Conservation (phyloP, 2,113 vertebrate genomes). For the Chrysemys picta region DNA sequence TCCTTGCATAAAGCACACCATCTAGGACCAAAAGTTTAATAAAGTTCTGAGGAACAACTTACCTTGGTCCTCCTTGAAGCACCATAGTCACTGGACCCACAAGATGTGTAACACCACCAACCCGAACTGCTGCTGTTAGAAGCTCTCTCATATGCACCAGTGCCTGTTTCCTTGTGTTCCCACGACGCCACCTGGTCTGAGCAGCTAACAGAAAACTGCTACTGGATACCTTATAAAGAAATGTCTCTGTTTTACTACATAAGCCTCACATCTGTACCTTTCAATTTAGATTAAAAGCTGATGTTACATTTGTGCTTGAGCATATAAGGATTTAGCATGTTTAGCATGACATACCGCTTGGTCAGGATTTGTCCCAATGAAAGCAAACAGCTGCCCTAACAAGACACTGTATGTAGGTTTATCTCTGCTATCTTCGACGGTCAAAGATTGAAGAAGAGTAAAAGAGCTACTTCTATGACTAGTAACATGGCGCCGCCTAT, state of each 20-base stretch:
- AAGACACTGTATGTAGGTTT: constrained; percentile 96
- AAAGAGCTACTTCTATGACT: constrained; percentile 98
- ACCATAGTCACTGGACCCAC: constrained; percentile 98
- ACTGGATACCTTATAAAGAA: constrained; percentile 88
- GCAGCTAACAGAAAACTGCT: constrained; percentile 96
- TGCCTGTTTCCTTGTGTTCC: constrained; percentile 94
- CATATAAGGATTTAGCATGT: background rate
- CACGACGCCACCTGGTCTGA: constrained; percentile 94
- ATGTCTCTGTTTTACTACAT: background rate
- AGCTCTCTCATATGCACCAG: constrained; percentile 97
- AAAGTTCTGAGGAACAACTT: constrained; percentile 7
- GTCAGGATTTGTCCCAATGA: constrained; percentile 96
- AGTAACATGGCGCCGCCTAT: constrained; percentile 89
- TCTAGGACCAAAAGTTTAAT: accelerated
- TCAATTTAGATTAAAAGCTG: accelerated
- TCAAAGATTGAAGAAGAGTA: constrained; percentile 93
- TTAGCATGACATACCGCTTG: constrained; percentile 85
- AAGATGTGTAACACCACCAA: constrained; percentile 95
- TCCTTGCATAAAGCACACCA: background rate
- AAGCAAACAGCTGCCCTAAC: constrained; percentile 95
- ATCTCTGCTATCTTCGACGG: constrained; percentile 92
- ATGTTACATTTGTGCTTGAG: background rate
- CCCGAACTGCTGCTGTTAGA: constrained; percentile 93
- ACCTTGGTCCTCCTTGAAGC: constrained; percentile 96
- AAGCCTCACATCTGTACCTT: background rate